Base-by-base conservation (phyloP, 2,888 invertebrate genomes). In the Drosophila yooni region DNA sequence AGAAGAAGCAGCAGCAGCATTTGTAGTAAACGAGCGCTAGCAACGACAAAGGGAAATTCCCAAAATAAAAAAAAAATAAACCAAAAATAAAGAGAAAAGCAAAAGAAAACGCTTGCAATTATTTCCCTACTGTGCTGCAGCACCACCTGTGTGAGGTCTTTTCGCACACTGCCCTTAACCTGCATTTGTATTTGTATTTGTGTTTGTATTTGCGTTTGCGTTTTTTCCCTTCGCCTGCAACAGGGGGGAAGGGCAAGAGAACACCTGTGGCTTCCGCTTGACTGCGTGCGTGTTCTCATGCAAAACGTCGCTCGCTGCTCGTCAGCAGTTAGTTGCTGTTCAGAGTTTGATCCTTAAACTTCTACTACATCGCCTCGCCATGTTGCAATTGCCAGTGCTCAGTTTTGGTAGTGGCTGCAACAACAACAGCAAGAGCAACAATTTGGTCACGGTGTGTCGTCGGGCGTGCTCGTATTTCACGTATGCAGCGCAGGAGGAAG, bases 261-360 rank as follows among this genome's bases (percentile, higher is more conserved):
- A 72, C 89, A 83, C 89, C 89, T 85, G 84, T 87, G 79, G 87
- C 84, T 83, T 70, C 60, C 78, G 77, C 54, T 50, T 70, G 69
- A 56, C 77, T 67, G 57, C 50, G 58, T 50, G 13, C 46, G 15
- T 38, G 27, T 38, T 76, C 52, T 48, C 76, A 57, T 78, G 77
- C 73, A 54, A 74, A 74, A 69, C 5, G 51, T 33, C 10, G 36
- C 64, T 33, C 10, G 36, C 64, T 62, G 64, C n/a, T 18, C 25
- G 65, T 56, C 57, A 46, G 60, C 64, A 52, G 51, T 84, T 56
- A 89, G 85, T 85, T 72, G 70, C 74, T 63, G 48, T 87, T 84
- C 66, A 67, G 85, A 58, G 70, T 53, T 80, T 71, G 80, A 82
- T 74, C 83, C 69, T 63, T 60, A 52, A 83, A 78, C 78, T 67